phyloP scores from a whole-genome alignment of 2,888 invertebrate genomes.

The Acleris holmiana region DNA sequence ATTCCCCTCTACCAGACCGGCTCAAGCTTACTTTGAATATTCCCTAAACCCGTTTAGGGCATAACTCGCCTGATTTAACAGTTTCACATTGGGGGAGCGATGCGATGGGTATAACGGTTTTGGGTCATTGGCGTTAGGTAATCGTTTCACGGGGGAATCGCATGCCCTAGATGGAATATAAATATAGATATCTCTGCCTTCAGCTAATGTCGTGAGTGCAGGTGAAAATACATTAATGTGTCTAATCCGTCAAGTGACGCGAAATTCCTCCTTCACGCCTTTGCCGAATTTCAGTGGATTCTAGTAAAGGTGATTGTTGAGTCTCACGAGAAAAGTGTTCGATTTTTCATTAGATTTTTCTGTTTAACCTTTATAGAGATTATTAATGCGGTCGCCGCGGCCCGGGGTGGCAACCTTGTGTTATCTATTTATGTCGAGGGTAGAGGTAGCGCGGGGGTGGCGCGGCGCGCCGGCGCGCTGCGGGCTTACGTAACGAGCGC shows the following conservation, averaged over 20 bases:
- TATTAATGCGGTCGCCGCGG: constrained; percentile 79
- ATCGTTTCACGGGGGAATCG: constrained; percentile 15
- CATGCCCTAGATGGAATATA: background rate
- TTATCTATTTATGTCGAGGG: constrained; percentile 83
- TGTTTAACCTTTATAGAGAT: constrained; percentile 81
- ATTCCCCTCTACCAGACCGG: constrained; percentile 7
- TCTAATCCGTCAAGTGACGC: background rate
- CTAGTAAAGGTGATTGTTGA: constrained; percentile 50
- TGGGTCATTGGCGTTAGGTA: constrained; percentile 25
- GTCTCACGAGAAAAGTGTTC: constrained; percentile 64
- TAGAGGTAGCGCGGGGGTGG: constrained; percentile 61
- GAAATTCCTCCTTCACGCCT: background rate
- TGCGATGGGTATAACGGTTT: constrained; percentile 15
- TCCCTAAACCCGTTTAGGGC: constrained; percentile 17
- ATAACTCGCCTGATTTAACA: constrained; percentile 26
- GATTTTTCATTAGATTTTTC: constrained; percentile 76
- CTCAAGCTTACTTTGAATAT: constrained; percentile 14
- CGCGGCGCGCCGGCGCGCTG: constrained; percentile 73
- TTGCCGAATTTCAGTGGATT: constrained; percentile 45
- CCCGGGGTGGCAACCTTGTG: constrained; percentile 82
- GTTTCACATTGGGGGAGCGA: constrained; percentile 20
- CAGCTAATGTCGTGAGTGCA: background rate
- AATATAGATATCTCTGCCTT: background rate
- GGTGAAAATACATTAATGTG: background rate
- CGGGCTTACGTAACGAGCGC: constrained; percentile 75